These are phyloP conservation scores for Brachionus paranguensis DNA, from an alignment of 1,140 invertebrate species.

Conservation along the genomic window DNA sequence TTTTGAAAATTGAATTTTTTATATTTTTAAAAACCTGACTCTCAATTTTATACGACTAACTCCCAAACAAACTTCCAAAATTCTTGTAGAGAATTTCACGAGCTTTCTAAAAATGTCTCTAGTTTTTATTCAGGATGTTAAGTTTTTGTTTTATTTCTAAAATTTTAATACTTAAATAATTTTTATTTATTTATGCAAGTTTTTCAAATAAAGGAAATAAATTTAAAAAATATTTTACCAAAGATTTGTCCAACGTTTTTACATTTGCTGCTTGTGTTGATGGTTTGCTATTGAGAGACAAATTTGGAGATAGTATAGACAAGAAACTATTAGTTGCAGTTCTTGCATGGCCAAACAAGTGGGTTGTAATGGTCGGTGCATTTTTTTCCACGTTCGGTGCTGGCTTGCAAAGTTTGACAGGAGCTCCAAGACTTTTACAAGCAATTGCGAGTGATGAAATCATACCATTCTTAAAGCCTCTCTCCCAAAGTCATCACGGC, in stretches of 20 bases:
- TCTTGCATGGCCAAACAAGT: conserved; percentile 80
- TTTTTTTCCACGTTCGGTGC: conserved; percentile 94
- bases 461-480: conserved; percentile 88
- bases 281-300: conserved; percentile 79
- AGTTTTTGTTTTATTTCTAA: too few species aligned
- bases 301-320: conserved; percentile 89
- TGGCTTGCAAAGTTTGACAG: conserved; percentile 93
- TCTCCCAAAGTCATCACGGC: conserved; percentile 78
- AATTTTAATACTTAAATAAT: too few species aligned
- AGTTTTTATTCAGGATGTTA: too few species aligned
- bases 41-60: too few species aligned
- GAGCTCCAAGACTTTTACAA: conserved; percentile 66
- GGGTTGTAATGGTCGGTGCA: conserved; percentile 91
- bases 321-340: conserved; percentile 89
- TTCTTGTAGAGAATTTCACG: too few species aligned
- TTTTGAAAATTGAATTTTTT: too few species aligned
- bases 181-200: too few species aligned
- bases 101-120: too few species aligned
- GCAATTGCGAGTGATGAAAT: conserved; percentile 95
- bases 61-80: too few species aligned
- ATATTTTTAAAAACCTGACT: too few species aligned
- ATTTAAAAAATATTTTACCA: neutral
- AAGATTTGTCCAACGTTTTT: conserved; percentile 68
- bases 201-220: too few species aligned
- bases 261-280: conserved; percentile 87